Base-by-base conservation (phyloP, 1,140 invertebrate genomes). In the Drosophila sulfurigaster region DNA sequence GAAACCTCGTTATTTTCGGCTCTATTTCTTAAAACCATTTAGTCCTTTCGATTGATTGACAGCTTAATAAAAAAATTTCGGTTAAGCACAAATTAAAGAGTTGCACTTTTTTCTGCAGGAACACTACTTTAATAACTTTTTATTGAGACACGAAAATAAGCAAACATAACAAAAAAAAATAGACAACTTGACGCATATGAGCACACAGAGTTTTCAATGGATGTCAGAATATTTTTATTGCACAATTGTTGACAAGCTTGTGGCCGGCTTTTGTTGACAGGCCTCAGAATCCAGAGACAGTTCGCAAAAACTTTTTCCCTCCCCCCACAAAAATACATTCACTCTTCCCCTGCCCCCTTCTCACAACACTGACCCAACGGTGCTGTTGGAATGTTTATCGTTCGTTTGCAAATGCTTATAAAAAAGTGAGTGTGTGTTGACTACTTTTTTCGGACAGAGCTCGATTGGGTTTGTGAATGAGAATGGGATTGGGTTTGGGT, bases 361-460 rank as follows among this genome's bases (percentile, higher is more conserved):
- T 1, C 20, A 5, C 11, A 30, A n/a, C 25, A 52, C 28, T 52
- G 3, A 52, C 28, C 10, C 35, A n/a, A n/a, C 13, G 5, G 41
- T n/a, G 13, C 11, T 7, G 45, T 54, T 11, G 20, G 46, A 38
- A 69, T 69, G 71, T 62, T 74, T 57, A 74, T 43, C 71, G 57
- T 46, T 49, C 56, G 49, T 38, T 46, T 54, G 48, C 56, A 30
- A 56, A 68, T 74, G 71, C 65, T 74, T 62, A 74, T 54, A 65
- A 70, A 75, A 77, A 75, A 67, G 10, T 8, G 30, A 32, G 30
- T 8, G 28, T 57, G 30, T 71, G 73, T 59, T 65, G 73, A 60
- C 67, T 60, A 65, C 68, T 72, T 71, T 75, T 75, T 75, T 71
- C 68, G 73, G 59, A n/a, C 32, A 30, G 35, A 32, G 38, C 6